A percentile compares a stretch with the other conserved stretches of the same genome.
Conservation (phyloP, 2,113 vertebrate species). For the Dolichotis patagonum region DNA sequence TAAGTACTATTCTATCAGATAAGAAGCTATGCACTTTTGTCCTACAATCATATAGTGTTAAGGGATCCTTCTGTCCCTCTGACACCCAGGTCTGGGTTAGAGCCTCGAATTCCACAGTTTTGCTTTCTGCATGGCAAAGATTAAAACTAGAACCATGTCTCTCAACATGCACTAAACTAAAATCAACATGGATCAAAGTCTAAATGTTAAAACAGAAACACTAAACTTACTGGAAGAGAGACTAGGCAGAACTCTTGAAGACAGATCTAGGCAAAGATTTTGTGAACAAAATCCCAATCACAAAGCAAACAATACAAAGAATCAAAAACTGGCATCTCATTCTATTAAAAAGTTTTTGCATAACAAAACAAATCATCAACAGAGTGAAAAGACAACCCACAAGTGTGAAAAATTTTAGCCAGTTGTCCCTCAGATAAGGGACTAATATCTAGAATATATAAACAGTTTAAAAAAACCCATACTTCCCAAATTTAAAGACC, state of each 20-base stretch:
- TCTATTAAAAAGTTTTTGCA: no score
- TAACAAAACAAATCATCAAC: no score
- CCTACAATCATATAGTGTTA: rapidly evolving
- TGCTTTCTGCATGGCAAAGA: not conserved
- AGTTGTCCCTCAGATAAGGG: no score
- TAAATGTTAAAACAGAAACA: not conserved
- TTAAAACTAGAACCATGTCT: not conserved
- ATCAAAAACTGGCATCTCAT: no score
- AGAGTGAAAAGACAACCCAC: no score
- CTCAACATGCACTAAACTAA: not conserved
- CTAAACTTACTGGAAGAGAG: not conserved
- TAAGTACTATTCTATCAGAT: not conserved
- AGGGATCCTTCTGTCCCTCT: not conserved
- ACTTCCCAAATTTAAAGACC: no score
- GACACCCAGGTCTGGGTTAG: not conserved
- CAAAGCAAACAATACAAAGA: not conserved
- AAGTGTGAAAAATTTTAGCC: no score
- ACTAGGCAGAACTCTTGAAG: not conserved
- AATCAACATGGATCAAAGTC: not conserved
- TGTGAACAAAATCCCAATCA: not conserved
- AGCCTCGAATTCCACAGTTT: not conserved
- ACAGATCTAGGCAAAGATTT: not conserved
- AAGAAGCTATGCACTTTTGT: not conserved
- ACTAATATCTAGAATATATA: no score
- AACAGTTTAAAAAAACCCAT: no score